Base-by-base conservation (phyloP, 64 coral and sea anemone species). In the Montipora efflorescens region DNA sequence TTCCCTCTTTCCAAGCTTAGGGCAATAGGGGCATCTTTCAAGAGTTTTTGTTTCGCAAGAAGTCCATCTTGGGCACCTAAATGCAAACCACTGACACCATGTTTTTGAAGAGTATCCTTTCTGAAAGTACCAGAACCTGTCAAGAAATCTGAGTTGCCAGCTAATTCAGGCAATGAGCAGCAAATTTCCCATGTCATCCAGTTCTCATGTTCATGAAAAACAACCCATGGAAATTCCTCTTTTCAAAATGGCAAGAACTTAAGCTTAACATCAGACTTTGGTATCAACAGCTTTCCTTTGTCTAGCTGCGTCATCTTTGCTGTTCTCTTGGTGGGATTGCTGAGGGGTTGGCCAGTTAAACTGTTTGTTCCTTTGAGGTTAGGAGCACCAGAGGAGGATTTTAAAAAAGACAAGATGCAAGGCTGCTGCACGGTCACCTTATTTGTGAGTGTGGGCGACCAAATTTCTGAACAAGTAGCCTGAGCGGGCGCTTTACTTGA, bases 171-270 rank as follows among this genome's bases (percentile, higher is more conserved):
- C 19, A 55, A 48, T 48, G 47, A n/a, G 47, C 77, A 79, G 19
- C 77, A 79, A 19, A 79, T 79, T 52, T 79, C 47, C 18, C 50
- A 79, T 28, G 87, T 78, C 87, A 87, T 87, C 48, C 49, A 74
- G 87, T 78, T 89, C 50, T 44, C 19, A 50, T 78, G 47, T 89
- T 89, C 74, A n/a, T 77, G 74, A 52, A 89, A 87, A 73, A 87
- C 67, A 71, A 87, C 64, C 67, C 84, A 87, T 74, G 84, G 84
- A 74, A 87, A 87, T 87, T 87, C 84, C 84, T 87, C 62, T 87
- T 87, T 87, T 67, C 84, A 87, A 36, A 74, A 28, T 71, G 62
- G 62, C 48, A 87, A 68, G 67, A 87, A 87, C 67, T 87, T 87
- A 73, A 67, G 28, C 67, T 87, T 87, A 50, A 73, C 43, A 87